A percentile compares a stretch with the other conserved stretches of the same genome.
These are phyloP conservation scores for Nothoprocta perdicaria DNA, from an alignment of 2,113 vertebrate genomes.

Conservation along the genomic window DNA sequence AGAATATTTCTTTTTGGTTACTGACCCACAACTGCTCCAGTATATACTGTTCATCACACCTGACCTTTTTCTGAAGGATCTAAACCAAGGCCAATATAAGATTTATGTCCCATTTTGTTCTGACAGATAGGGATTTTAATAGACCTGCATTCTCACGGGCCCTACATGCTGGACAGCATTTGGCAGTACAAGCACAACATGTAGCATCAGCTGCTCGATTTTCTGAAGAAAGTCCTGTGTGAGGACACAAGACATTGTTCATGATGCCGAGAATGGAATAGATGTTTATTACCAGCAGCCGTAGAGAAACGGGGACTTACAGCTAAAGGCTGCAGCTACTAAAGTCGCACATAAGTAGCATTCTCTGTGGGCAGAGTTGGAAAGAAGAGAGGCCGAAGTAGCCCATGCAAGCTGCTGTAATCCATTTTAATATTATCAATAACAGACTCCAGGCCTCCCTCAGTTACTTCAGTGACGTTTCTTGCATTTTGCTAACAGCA, in stretches of 20 bases:
- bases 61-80: not conserved
- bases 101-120: not conserved
- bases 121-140: not conserved
- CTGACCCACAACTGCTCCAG: not conserved
- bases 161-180: not conserved
- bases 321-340: constrained; percentile 27
- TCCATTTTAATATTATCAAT: constrained; percentile 12
- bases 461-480: not conserved
- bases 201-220: not conserved
- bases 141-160: rapidly evolving
- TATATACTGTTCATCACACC: not conserved
- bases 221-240: not conserved
- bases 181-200: rapidly evolving
- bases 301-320: not conserved
- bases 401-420: constrained; percentile 7
- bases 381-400: not conserved
- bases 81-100: not conserved
- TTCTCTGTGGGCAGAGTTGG: not conserved
- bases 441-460: constrained; percentile 19
- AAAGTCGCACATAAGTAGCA: not conserved
- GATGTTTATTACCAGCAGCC: not conserved
- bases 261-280: not conserved
- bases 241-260: not conserved
- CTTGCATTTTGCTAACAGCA: not conserved
- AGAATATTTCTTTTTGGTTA: not conserved